These are phyloP conservation scores for Characodon lateralis DNA, from an alignment of 2,797 vertebrate genomes.

Conservation along the genomic window DNA sequence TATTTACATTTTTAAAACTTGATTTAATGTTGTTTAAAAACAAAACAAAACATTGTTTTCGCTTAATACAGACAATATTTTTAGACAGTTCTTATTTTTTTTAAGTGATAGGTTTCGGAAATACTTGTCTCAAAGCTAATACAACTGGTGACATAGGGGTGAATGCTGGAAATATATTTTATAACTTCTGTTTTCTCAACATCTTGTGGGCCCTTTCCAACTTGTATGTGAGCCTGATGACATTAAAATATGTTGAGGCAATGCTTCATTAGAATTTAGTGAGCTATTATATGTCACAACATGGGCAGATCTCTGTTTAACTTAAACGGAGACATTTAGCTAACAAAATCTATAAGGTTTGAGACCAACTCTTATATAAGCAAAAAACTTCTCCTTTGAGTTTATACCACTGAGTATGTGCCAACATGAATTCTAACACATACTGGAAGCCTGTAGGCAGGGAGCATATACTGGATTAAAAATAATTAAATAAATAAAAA, in stretches of 20 bases:
- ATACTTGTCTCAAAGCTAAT: not conserved
- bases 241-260: not conserved
- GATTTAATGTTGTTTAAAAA: too few species aligned
- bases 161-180: not conserved
- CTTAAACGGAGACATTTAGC: not conserved
- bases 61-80: not conserved
- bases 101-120: not conserved
- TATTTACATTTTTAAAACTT: too few species aligned
- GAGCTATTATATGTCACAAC: not conserved
- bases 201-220: not conserved
- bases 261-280: not conserved
- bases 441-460: slow-evolving; percentile 23
- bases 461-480: slow-evolving; percentile 40
- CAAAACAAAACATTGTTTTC: too few species aligned
- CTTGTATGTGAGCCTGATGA: too few species aligned
- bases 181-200: not conserved
- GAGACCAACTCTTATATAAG: not conserved
- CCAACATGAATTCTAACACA: slow-evolving; percentile 24
- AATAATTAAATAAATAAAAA: slow-evolving; percentile 44
- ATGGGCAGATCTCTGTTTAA: not conserved
- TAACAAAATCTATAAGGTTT: not conserved
- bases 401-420: slow-evolving; percentile 17
- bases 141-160: not conserved
- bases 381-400: slow-evolving; percentile 12
- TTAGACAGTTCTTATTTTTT: not conserved